phyloP scores from a whole-genome alignment of 2,113 vertebrate genomes.

The Microcebus griseorufus region DNA sequence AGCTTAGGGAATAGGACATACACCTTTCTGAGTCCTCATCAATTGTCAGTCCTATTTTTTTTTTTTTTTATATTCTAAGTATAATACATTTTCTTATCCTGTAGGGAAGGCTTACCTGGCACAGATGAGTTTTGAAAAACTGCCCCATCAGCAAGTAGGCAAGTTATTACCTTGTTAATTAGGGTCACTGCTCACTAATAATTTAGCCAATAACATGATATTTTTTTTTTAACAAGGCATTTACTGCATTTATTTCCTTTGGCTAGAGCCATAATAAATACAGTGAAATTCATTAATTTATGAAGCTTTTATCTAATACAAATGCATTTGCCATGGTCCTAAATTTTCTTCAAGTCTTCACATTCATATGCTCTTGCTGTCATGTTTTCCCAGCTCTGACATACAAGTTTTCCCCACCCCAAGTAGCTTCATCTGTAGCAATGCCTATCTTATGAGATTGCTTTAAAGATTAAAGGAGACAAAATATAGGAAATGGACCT shows the following conservation, averaged over 20 bases:
- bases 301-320: conserved; percentile 78
- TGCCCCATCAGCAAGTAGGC: conserved; percentile 81
- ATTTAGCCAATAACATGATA: conserved; percentile 84
- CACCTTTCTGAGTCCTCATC: not conserved
- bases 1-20: not conserved
- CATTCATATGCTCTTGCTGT: conserved; percentile 51
- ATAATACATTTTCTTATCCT: not conserved
- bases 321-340: conserved; percentile 79
- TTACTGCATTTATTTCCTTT: conserved; percentile 86
- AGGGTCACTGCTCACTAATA: conserved; percentile 86
- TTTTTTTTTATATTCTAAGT: not conserved
- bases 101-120: conserved; percentile 72
- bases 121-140: conserved; percentile 72
- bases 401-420: conserved; percentile 10
- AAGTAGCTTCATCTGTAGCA: not conserved
- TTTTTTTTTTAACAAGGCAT: conserved; percentile 83
- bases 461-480: not conserved
- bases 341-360: conserved; percentile 81
- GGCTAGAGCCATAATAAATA: conserved; percentile 84
- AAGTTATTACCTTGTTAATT: conserved; percentile 86
- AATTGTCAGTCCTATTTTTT: not conserved
- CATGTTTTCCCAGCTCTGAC: conserved; percentile 38
- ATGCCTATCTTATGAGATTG: not conserved
- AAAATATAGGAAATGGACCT: not conserved
- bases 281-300: conserved; percentile 82